Conservation (phyloP, 2,113 vertebrate genomes). For the Nycticebus coucang region DNA sequence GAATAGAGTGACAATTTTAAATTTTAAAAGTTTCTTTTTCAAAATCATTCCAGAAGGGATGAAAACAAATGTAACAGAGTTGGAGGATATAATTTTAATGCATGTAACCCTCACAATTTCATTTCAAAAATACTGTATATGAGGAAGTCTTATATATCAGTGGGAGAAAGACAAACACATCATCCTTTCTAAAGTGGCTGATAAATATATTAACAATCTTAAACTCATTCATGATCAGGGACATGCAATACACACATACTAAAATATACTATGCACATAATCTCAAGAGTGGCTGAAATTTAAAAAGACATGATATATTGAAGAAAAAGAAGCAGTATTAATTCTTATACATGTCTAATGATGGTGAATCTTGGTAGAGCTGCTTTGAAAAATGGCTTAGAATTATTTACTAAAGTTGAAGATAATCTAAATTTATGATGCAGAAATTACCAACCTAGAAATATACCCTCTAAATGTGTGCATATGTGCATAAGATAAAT, state of each 20-base stretch:
- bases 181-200: not conserved
- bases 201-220: not conserved
- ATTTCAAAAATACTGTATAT: not conserved
- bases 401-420: not conserved
- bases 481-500: not conserved
- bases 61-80: not conserved
- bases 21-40: not conserved
- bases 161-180: not conserved
- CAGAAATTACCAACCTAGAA: not conserved
- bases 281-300: not conserved
- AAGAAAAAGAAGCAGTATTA: not conserved
- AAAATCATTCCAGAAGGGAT: not conserved
- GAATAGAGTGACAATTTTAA: not conserved
- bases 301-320: not conserved
- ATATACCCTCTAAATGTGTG: not conserved
- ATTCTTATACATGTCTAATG: not conserved
- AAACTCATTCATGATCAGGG: not conserved
- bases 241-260: not conserved
- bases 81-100: not conserved
- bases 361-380: not conserved
- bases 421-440: not conserved
- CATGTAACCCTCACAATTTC: not conserved
- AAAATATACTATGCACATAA: not conserved
- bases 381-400: not conserved
- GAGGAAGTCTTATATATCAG: not conserved